Conservation (phyloP, 2,797 vertebrate genomes). For the Mus minutoides region DNA sequence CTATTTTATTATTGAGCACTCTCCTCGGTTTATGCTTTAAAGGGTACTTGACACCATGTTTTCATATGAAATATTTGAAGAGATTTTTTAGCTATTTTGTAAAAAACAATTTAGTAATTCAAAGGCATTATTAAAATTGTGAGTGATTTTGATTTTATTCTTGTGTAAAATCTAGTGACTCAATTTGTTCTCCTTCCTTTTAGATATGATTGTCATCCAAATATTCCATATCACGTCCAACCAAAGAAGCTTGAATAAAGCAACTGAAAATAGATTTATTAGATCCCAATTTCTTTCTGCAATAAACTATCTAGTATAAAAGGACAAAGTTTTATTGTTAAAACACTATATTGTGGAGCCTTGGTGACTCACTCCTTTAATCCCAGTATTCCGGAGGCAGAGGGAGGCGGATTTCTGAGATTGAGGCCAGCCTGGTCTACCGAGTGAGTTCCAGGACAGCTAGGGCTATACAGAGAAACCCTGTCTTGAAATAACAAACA, state of each 20-base stretch:
- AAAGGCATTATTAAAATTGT: constrained; percentile 30
- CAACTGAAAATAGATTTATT: not conserved
- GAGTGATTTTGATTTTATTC: constrained; percentile 41
- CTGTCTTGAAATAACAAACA: too few relatives aligned
- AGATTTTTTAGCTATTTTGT: not conserved
- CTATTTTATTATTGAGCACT: constrained; percentile 30
- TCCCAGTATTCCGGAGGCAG: too few relatives aligned
- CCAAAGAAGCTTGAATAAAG: not conserved
- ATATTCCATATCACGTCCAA: not conserved
- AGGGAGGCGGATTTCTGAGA: too few relatives aligned
- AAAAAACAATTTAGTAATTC: constrained; percentile 60
- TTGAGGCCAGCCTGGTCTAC: too few relatives aligned
- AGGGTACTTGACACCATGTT: constrained; percentile 42
- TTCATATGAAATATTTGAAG: not conserved
- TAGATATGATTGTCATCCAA: not conserved
- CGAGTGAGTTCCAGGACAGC: too few relatives aligned
- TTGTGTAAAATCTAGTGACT: constrained; percentile 19
- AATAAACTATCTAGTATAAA: not conserved
- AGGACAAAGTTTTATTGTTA: too few relatives aligned
- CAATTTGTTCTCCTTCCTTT: not conserved
- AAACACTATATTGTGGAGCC: not conserved
- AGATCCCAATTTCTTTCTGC: not conserved
- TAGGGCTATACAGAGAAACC: too few relatives aligned
- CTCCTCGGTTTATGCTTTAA: constrained; percentile 16
- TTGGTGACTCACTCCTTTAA: too few relatives aligned